Conservation (phyloP, 2,888 invertebrate genomes). For the Dichetophora obliterata region DNA sequence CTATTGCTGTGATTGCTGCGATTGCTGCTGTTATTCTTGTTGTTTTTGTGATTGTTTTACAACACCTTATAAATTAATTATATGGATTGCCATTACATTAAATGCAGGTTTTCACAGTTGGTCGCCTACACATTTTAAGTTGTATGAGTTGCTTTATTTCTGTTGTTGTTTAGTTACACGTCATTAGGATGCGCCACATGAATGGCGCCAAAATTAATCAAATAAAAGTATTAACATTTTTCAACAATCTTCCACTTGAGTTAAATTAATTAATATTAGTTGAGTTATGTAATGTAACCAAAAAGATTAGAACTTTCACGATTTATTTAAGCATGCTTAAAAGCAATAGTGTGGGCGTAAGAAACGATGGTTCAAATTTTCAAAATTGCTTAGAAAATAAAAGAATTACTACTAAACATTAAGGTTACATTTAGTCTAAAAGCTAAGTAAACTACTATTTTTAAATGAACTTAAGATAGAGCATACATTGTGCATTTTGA, state of each 20-base stretch:
- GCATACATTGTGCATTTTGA: too few species aligned
- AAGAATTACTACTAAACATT: too few species aligned
- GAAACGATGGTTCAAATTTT: too few species aligned
- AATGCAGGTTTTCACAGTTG: constrained; percentile 25
- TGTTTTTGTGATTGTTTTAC: constrained; percentile 2
- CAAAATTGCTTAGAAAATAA: too few species aligned
- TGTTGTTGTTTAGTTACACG: background rate
- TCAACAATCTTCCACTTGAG: background rate
- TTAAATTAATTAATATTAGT: background rate
- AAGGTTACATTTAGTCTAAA: too few species aligned
- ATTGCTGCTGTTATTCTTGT: background rate
- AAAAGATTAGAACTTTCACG: too few species aligned
- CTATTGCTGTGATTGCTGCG: background rate
- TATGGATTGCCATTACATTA: constrained; percentile 4
- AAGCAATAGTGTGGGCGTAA: too few species aligned
- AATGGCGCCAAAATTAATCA: constrained; percentile 13
- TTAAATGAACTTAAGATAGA: too few species aligned
- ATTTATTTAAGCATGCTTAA: background rate
- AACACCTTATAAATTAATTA: constrained; percentile 18
- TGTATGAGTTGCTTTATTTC: background rate
- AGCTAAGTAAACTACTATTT: too few species aligned
- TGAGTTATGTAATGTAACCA: background rate
- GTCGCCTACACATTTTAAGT: background rate
- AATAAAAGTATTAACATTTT: constrained; percentile 7
- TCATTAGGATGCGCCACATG: background rate